A percentile compares a stretch with the other conserved stretches of the same genome.
Conservation (phyloP, 2,113 vertebrate species). For the Mus spicilegus region DNA sequence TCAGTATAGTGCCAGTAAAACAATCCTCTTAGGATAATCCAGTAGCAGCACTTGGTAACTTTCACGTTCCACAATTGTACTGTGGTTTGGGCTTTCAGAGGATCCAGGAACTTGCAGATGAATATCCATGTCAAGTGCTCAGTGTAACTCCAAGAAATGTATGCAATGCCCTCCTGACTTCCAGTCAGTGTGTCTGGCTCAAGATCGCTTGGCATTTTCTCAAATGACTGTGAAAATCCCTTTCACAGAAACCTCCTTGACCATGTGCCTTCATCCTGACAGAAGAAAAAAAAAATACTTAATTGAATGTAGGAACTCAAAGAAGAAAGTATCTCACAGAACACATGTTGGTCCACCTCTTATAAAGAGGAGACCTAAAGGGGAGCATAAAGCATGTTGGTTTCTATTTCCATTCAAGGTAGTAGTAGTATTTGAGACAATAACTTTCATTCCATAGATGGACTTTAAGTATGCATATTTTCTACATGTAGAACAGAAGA, state of each 20-base stretch:
- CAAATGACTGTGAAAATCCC: background rate
- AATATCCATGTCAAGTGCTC: background rate
- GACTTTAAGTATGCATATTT: background rate
- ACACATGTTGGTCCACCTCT: rapidly evolving
- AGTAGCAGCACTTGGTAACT: background rate
- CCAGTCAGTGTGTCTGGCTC: background rate
- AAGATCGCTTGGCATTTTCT: background rate
- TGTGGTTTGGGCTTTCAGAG: constrained; percentile 33
- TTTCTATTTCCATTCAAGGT: background rate
- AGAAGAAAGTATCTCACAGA: background rate
- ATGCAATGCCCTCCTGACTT: background rate
- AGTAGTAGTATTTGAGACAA: no score
- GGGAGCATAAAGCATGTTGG: rapidly evolving
- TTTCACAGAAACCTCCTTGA: background rate
- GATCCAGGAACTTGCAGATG: constrained; percentile 10
- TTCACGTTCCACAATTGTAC: background rate
- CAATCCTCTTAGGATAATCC: background rate
- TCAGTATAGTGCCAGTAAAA: background rate
- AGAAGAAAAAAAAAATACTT: background rate
- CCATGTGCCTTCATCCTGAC: no score
- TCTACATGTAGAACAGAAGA: background rate
- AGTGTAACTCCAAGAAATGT: constrained; percentile 48
- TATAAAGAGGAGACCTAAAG: background rate
- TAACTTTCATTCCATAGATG: background rate
- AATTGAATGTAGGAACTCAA: background rate